Conservation (phyloP, 2,113 vertebrate species). For the Gavia stellata region DNA sequence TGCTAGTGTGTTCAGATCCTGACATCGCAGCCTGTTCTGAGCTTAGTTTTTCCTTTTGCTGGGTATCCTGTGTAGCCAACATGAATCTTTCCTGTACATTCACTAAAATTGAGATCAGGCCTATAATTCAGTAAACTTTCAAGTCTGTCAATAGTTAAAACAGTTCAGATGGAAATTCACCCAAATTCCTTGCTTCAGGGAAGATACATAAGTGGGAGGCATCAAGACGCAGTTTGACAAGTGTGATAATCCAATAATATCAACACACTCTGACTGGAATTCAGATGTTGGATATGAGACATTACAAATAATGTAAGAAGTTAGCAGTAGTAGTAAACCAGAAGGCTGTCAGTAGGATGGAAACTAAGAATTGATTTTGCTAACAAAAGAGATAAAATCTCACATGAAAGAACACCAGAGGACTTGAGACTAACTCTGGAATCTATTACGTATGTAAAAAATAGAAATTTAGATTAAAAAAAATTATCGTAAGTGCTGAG, state of each 20-base stretch:
- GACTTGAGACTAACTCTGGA: neutral
- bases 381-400: neutral
- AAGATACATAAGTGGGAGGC: neutral
- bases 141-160: neutral
- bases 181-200: neutral
- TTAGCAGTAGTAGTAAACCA: neutral
- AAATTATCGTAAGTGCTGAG: neutral
- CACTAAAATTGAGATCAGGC: neutral
- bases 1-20: neutral
- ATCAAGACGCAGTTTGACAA: neutral
- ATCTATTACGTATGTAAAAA: neutral
- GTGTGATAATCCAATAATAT: neutral
- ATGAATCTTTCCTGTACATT: neutral
- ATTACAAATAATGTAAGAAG: neutral
- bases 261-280: neutral
- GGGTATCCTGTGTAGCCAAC: neutral
- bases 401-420: neutral
- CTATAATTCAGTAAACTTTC: neutral
- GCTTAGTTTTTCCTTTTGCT: neutral
- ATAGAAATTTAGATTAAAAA: neutral
- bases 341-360: neutral
- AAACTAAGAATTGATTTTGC: neutral
- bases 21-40: neutral
- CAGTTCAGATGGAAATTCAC: neutral
- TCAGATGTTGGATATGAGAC: neutral